Evolutionary conservation across 2,888 invertebrate species (phyloP).

Genomic region (Omphaloscelis lunosa): DNA sequence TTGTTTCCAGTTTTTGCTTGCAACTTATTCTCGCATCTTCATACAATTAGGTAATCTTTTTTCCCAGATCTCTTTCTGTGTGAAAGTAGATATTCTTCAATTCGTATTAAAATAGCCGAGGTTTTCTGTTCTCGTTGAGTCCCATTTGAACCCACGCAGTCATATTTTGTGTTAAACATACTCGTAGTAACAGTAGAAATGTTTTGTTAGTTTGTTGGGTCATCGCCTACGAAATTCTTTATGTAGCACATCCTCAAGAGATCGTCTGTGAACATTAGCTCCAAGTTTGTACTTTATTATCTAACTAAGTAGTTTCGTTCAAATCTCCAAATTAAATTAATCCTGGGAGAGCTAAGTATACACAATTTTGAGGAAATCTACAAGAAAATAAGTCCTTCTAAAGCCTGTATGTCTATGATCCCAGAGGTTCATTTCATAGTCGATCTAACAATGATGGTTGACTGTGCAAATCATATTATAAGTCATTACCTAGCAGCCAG

Average conservation of each 20-base stretch:
- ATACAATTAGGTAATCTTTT: background rate
- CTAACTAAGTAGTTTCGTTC: background rate
- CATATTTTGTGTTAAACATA: constrained; percentile 28
- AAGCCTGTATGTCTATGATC: background rate
- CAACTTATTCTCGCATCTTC: background rate
- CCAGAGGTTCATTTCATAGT: background rate
- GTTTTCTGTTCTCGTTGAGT: constrained; percentile 9
- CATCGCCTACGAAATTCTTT: constrained; percentile 43
- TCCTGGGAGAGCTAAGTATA: background rate
- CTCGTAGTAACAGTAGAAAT: constrained; percentile 25
- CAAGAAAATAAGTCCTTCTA: background rate
- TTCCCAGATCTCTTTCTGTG: background rate
- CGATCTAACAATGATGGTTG: background rate
- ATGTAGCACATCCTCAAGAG: constrained; percentile 17
- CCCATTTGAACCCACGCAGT: constrained; percentile 39
- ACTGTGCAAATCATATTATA: background rate
- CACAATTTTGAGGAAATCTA: background rate
- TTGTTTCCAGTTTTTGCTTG: constrained; percentile 1
- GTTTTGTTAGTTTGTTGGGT: constrained; percentile 26
- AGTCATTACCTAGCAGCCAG: background rate
- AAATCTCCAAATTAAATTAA: background rate
- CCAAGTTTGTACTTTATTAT: background rate
- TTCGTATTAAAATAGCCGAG: background rate
- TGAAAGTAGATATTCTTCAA: constrained; percentile 13
- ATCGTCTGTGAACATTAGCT: constrained; percentile 8